Base-by-base conservation (phyloP, 2,113 vertebrate species). In the Eudorcas thomsonii region DNA sequence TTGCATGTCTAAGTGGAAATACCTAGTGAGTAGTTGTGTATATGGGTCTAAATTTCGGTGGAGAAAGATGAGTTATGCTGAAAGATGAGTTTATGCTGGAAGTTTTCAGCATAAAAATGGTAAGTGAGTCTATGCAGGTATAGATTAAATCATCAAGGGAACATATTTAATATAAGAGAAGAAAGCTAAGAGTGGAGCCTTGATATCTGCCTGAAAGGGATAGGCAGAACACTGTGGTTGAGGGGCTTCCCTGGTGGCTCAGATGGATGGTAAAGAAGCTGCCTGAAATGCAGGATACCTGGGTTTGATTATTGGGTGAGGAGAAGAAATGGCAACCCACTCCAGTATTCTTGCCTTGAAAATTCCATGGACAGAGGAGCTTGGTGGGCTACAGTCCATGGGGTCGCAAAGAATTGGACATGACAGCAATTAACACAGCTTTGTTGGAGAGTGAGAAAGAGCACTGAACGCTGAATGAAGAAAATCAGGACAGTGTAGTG, bases 391-490 rank as follows among this genome's bases (percentile, higher is more conserved):
- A 36, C 9, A 36, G 17, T 71, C 64, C n/a, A 23, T 23, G 9
- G 19, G n/a, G n/a, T 71, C 0, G 2, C 67, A 36, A 12, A 71
- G n/a, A 71, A 39, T 23, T 0, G 1, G 19, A 12, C 19, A 39
- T 11, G 5, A 71, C 67, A 71, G 67, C 67, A 71, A 23, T 71
- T 39, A 71, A 39, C 67, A 39, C 64, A 71, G 19, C 67, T 55
- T 28, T 6, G 36, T 2, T 45, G 19, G 11, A 93, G 33, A 96
- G 14, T 12, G 10, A 78, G 23, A 91, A 85, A 36, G 55, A 80
- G 3, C 30, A 48, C 1, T 74, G 59, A 11, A 59, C 9, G 2
- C 9, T 25, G 15, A 39, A 39, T 25, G 10, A 83, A 21, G 86
- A 39, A 74, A 96, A 39, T 50, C n/a, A 36, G 54, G 16, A 93